phyloP scores from a whole-genome alignment of 2,888 invertebrate species.

The Diarsia mendica region DNA sequence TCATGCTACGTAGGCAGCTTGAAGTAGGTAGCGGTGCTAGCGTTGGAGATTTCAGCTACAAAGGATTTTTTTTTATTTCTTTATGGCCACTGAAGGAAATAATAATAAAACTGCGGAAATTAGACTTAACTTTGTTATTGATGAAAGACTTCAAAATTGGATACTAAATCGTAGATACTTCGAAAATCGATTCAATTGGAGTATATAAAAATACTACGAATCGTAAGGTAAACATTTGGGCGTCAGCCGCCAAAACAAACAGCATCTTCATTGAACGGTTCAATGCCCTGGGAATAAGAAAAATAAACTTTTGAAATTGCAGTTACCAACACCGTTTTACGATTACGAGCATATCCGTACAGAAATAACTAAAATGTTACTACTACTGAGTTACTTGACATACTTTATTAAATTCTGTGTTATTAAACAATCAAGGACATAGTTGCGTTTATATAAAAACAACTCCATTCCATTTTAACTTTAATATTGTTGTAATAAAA shows the following conservation, averaged over 20 bases:
- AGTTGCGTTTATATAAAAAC: slow-evolving; percentile 23
- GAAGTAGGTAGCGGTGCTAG: slow-evolving; percentile 11
- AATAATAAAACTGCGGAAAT: not conserved
- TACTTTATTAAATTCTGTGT: slow-evolving; percentile 50
- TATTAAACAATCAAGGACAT: slow-evolving; percentile 36
- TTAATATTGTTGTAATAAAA: slow-evolving; percentile 12
- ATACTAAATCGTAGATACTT: slow-evolving; percentile 1
- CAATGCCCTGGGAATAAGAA: slow-evolving; percentile 70
- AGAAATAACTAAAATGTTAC: slow-evolving; percentile 64
- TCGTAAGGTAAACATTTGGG: slow-evolving; percentile 53
- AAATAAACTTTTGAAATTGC: slow-evolving; percentile 74
- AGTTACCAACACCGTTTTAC: slow-evolving; percentile 71
- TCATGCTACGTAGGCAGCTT: slow-evolving; percentile 48
- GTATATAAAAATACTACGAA: slow-evolving; percentile 49
- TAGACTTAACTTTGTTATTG: not conserved
- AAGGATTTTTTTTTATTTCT: not conserved
- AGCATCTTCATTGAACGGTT: slow-evolving; percentile 69
- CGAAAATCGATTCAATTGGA: slow-evolving; percentile 33
- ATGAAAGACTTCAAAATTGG: not conserved
- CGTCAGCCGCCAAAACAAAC: slow-evolving; percentile 70
- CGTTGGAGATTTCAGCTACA: not conserved
- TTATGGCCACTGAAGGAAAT: not conserved
- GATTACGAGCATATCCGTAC: slow-evolving; percentile 65
- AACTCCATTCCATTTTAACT: slow-evolving; percentile 15
- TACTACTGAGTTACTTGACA: slow-evolving; percentile 51